A percentile compares a stretch with the other conserved stretches of the same genome.
phyloP scores from a whole-genome alignment of 2,888 invertebrate genomes.

The Amphipyra berbera region DNA sequence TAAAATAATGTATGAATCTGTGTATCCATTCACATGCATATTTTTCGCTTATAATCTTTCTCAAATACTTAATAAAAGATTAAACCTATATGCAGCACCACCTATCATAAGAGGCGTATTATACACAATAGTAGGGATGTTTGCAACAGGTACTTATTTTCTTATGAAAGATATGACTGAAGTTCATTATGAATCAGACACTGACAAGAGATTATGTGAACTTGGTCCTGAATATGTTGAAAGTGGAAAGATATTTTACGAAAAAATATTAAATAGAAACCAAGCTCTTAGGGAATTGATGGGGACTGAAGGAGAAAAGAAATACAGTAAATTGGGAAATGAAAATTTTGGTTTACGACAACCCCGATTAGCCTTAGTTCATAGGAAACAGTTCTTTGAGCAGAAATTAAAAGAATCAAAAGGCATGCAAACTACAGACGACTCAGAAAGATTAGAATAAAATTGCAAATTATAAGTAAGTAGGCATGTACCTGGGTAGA shows the following conservation, averaged over 20 bases:
- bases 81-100: conserved; percentile 90
- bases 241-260: conserved; percentile 94
- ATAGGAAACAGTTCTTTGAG: conserved; percentile 92
- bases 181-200: conserved; percentile 90
- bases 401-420: conserved; percentile 77
- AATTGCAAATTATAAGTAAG: not conserved
- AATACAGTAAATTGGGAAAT: conserved; percentile 92
- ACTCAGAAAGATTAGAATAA: conserved; percentile 27
- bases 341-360: conserved; percentile 91
- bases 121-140: conserved; percentile 89
- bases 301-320: conserved; percentile 90
- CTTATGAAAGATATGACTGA: conserved; percentile 92
- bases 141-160: conserved; percentile 91
- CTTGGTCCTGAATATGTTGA: conserved; percentile 91
- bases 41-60: conserved; percentile 88
- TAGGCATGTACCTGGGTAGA: not conserved
- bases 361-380: conserved; percentile 91
- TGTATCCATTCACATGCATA: conserved; percentile 85
- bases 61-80: conserved; percentile 85
- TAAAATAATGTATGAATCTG: conserved; percentile 89
- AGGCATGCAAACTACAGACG: conserved; percentile 22
- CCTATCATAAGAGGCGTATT: conserved; percentile 76
- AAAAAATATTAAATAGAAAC: conserved; percentile 93
- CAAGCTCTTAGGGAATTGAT: conserved; percentile 92
- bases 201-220: conserved; percentile 91